Evolutionary conservation across 2,113 vertebrate species (phyloP).

Genomic region (Gorsachius goisagi): DNA sequence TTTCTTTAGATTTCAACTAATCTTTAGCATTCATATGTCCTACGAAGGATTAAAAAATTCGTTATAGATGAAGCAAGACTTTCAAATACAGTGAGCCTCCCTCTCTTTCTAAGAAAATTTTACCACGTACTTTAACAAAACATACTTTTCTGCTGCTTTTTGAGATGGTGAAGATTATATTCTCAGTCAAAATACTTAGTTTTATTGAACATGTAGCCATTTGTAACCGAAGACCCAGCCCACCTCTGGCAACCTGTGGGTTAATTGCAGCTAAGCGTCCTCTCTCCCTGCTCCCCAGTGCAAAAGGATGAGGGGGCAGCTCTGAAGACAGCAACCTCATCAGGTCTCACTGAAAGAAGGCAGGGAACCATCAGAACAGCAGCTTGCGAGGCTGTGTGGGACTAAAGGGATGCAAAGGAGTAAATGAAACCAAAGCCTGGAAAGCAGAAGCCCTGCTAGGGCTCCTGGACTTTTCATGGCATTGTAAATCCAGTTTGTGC

Average conservation of each 20-base stretch:
- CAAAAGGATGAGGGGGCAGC: background rate
- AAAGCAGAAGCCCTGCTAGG: background rate
- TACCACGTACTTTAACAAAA: background rate
- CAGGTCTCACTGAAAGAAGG: background rate
- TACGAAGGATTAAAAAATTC: background rate
- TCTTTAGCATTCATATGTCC: background rate
- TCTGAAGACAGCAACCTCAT: background rate
- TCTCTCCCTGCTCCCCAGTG: background rate
- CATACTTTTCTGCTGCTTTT: background rate
- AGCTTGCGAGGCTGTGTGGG: background rate
- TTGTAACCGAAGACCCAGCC: background rate
- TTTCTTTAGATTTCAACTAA: background rate
- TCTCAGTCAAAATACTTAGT: background rate
- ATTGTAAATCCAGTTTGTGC: background rate
- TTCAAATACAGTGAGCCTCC: background rate
- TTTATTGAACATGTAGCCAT: background rate
- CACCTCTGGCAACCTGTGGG: background rate
- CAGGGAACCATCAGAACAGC: background rate
- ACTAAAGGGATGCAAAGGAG: background rate
- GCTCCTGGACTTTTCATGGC: background rate
- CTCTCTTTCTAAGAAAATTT: background rate
- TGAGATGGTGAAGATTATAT: background rate
- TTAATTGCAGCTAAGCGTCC: background rate
- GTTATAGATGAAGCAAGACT: background rate
- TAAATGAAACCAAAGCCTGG: background rate